Percentiles rank a stretch among this genome's conserved stretches.
Conservation (phyloP, 1,140 invertebrate genomes). For the Homarus americanus region DNA sequence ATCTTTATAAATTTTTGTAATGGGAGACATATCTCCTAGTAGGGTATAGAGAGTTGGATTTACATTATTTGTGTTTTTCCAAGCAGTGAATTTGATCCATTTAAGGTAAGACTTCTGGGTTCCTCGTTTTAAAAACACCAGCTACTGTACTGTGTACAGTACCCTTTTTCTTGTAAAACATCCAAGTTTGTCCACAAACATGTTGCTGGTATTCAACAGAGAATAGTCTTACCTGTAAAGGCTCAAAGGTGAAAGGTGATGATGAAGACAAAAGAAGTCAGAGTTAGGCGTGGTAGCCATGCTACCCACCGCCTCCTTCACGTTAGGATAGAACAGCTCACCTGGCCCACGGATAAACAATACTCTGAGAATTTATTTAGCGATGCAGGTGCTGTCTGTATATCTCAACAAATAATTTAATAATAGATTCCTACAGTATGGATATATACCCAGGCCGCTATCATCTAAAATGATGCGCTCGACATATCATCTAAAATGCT, state of each 20-base stretch:
- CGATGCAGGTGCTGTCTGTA: no score
- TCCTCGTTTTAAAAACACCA: not conserved
- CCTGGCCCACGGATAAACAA: not conserved
- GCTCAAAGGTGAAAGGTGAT: slow-evolving; percentile 91
- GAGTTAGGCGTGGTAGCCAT: slow-evolving; percentile 92
- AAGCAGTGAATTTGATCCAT: not conserved
- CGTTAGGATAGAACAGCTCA: slow-evolving; percentile 27
- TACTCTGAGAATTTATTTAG: no score
- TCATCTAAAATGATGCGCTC: no score
- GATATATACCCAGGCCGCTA: no score
- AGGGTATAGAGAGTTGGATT: not conserved
- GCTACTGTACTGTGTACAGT: no score
- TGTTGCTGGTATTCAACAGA: not conserved
- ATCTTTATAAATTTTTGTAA: no score
- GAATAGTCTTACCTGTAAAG: slow-evolving; percentile 2
- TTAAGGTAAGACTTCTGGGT: not conserved
- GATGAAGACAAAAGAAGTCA: slow-evolving; percentile 91
- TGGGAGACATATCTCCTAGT: no score
- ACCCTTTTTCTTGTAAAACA: not conserved
- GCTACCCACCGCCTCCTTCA: slow-evolving; percentile 80
- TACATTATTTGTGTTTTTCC: not conserved
- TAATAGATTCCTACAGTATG: no score
- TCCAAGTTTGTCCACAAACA: no score
- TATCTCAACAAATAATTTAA: no score
- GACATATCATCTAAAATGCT: no score